Conservation (phyloP, 1,140 invertebrate species). For the Steinernema khuongi region DNA sequence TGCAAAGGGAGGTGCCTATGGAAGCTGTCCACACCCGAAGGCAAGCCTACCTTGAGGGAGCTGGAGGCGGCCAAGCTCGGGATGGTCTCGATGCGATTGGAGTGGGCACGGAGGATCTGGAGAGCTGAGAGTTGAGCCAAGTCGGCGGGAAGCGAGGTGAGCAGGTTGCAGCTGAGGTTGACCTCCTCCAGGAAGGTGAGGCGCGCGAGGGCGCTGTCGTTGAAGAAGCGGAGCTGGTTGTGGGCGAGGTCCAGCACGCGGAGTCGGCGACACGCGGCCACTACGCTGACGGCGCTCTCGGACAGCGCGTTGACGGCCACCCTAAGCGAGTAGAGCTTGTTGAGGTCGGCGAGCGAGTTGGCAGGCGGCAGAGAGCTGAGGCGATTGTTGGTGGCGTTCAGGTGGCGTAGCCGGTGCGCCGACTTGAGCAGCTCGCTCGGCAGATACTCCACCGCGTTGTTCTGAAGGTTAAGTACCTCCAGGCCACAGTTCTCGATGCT, state of each 20-base stretch:
- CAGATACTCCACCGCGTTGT: conserved; percentile 21
- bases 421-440: conserved; percentile 24
- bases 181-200: conserved; percentile 25
- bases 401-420: conserved; percentile 22
- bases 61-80: conserved; percentile 8
- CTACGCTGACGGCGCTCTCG: conserved; percentile 22
- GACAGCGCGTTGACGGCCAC: conserved; percentile 22
- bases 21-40: no score
- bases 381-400: conserved; percentile 25
- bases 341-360: conserved; percentile 14
- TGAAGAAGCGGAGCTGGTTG: conserved; percentile 26
- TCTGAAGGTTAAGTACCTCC: conserved; percentile 26
- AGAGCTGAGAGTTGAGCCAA: conserved; percentile 22
- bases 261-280: conserved; percentile 23
- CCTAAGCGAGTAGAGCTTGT: conserved; percentile 22
- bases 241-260: conserved; percentile 21
- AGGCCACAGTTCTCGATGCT: conserved; percentile 25
- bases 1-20: no score
- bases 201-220: conserved; percentile 27
- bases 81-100: conserved; percentile 27
- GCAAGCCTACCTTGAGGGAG: neutral
- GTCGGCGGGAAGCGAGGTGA: conserved; percentile 17
- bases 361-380: conserved; percentile 16
- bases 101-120: conserved; percentile 25
- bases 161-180: conserved; percentile 27